Evolutionary conservation across 2,113 vertebrate genomes (phyloP), one percentile per base, ranked within the genome.

Genomic region (Sebastes schlegelii): DNA sequence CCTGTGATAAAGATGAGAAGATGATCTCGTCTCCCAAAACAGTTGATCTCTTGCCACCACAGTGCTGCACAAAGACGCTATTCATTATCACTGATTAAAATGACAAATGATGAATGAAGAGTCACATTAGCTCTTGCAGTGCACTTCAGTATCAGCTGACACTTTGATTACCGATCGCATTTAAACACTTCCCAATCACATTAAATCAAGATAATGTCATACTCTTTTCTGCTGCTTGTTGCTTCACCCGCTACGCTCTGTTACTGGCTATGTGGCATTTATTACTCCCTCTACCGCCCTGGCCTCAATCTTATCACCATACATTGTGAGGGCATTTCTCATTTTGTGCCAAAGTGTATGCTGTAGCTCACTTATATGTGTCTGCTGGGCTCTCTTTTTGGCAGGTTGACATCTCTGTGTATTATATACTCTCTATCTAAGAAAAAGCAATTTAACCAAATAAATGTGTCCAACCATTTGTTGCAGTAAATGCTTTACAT

Each of bases 141-240:
- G 26, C 21, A 23, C n/a, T 26, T 77, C 62, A 45, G 23, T 43
- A 51, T 80, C 23, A 62, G 60, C 57, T 82, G 76, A 80, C 64
- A 65, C n/a, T 71, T 55, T 74, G 52, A 84, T 89, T 74, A 75
- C 64, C 65, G 46, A 57, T 84, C 80, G 74, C 51, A 77, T 83
- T 82, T 77, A 77, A 78, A 79, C 72, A 79, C 46, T 46, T 80
- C 51, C 46, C 64, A 65, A 80, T 80, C 69, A 40, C 71, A 69
- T 82, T 73, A 72, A 65, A 68, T 82, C 66, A 82, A 48, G 45
- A 68, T 64, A 76, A 87, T 65, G 51, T 69, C 66, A 11, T 43
- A 12, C 2, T 79, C 6, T 60, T 19, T 57, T 48, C 68, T 48
- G 49, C 19, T 52, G 66, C 21, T n/a, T 40, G 52, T 48, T 66